These are phyloP conservation scores for Tribolium freemani DNA, from an alignment of 2,888 invertebrate species.

Conservation along the genomic window DNA sequence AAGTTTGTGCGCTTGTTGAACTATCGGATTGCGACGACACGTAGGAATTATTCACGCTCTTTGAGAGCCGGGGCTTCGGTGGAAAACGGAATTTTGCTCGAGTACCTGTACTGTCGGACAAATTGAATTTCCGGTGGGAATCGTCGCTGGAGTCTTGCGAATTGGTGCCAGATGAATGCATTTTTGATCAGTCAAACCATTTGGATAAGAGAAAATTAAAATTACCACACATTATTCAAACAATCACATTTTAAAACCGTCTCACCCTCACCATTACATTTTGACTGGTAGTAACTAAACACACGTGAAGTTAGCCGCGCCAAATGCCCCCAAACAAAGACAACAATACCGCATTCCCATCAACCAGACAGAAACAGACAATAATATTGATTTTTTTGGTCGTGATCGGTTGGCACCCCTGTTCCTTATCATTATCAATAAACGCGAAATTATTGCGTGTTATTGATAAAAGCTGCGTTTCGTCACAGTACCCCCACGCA, in stretches of 20 bases:
- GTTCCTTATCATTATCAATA: too few relatives aligned
- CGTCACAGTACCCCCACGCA: too few relatives aligned
- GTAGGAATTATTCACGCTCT: slow-evolving; percentile 59
- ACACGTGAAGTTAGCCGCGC: neutral
- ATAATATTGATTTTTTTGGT: neutral
- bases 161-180: slow-evolving; percentile 39
- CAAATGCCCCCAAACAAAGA: neutral
- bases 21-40: slow-evolving; percentile 60
- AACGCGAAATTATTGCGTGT: too few relatives aligned
- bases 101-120: slow-evolving; percentile 50
- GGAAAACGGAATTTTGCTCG: slow-evolving; percentile 54
- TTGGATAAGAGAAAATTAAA: slow-evolving; percentile 16
- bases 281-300: neutral
- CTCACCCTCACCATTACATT: neutral
- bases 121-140: slow-evolving; percentile 41
- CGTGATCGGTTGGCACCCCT: too few relatives aligned
- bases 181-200: slow-evolving; percentile 18
- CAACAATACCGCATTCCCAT: neutral
- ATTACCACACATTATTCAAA: neutral
- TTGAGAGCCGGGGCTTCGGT: slow-evolving; percentile 53
- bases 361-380: neutral
- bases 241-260: slow-evolving; percentile 15
- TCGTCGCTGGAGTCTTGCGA: slow-evolving; percentile 52
- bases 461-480: too few relatives aligned
- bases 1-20: slow-evolving; percentile 50